Evolutionary conservation across 2,888 invertebrate genomes (phyloP).

Genomic region (Zele albiditarsus): DNA sequence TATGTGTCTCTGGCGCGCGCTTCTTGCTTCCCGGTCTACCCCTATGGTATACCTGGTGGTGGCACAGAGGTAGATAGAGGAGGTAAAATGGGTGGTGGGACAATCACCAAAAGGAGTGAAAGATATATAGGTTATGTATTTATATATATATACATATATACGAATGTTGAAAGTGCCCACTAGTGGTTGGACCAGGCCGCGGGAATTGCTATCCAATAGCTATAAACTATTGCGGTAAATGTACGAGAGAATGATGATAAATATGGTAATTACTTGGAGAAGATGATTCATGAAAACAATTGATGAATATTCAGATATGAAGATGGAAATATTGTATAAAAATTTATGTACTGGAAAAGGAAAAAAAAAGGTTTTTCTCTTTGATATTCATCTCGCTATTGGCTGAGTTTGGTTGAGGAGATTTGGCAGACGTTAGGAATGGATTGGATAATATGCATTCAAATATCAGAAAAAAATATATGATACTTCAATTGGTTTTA

Average conservation of each 20-base stretch:
- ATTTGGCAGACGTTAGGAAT: no score
- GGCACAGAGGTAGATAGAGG: not conserved
- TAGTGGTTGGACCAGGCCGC: conserved; percentile 3
- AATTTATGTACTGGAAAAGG: no score
- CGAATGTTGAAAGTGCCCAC: not conserved
- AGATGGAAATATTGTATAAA: no score
- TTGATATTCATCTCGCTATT: no score
- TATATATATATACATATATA: conserved; percentile 15
- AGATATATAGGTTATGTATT: not conserved
- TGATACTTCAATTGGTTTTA: no score
- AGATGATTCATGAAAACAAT: no score
- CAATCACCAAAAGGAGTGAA: not conserved
- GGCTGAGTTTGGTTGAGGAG: no score
- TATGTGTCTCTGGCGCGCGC: conserved; percentile 10
- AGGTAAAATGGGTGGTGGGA: not conserved
- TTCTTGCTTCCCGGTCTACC: conserved; percentile 13
- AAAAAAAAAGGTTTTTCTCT: no score
- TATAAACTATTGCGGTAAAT: not conserved
- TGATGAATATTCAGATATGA: not conserved
- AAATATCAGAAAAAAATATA: no score
- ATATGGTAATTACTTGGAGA: not conserved
- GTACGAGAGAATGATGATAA: not conserved
- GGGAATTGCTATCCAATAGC: not conserved
- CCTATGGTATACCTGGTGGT: not conserved
- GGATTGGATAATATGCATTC: no score